Evolutionary conservation across 2,797 vertebrate species (phyloP).

Genomic region (Xyrichtys novacula): DNA sequence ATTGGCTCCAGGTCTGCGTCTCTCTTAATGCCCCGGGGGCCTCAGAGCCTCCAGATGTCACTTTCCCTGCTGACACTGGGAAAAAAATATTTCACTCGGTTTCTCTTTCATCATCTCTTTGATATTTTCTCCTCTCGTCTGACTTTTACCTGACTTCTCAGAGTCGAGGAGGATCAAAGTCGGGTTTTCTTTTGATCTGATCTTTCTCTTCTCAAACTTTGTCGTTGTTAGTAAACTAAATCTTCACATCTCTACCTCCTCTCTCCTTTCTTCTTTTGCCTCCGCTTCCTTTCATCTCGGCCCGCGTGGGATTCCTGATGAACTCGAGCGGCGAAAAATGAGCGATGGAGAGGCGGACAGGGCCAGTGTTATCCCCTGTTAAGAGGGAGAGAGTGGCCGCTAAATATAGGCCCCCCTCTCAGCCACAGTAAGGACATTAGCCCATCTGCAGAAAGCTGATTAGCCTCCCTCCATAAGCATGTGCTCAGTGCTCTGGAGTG

Average conservation of each 20-base stretch:
- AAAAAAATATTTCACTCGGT: constrained; percentile 27
- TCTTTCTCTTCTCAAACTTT: neutral
- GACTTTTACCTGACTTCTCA: neutral
- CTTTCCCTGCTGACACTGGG: constrained; percentile 61
- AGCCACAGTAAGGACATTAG: constrained; percentile 84
- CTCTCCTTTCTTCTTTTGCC: neutral
- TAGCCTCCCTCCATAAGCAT: constrained; percentile 76
- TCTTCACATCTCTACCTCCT: neutral
- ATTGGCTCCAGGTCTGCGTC: constrained; percentile 70
- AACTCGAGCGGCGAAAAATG: constrained; percentile 46
- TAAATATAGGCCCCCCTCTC: constrained; percentile 80
- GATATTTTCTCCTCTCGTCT: constrained; percentile 16
- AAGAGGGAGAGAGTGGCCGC: constrained; percentile 78
- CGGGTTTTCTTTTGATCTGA: neutral
- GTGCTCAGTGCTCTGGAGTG: constrained; percentile 67
- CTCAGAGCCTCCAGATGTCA: constrained; percentile 73
- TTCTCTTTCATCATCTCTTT: constrained; percentile 19
- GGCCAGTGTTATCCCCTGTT: constrained; percentile 75
- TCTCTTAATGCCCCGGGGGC: constrained; percentile 55
- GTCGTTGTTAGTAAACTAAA: neutral
- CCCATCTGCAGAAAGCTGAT: constrained; percentile 85
- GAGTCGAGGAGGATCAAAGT: neutral
- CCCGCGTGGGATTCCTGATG: constrained; percentile 13
- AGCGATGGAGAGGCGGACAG: constrained; percentile 49
- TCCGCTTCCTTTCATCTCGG: neutral